Conservation (phyloP, 2,888 invertebrate species). For the Apomyelois bistriatella region DNA sequence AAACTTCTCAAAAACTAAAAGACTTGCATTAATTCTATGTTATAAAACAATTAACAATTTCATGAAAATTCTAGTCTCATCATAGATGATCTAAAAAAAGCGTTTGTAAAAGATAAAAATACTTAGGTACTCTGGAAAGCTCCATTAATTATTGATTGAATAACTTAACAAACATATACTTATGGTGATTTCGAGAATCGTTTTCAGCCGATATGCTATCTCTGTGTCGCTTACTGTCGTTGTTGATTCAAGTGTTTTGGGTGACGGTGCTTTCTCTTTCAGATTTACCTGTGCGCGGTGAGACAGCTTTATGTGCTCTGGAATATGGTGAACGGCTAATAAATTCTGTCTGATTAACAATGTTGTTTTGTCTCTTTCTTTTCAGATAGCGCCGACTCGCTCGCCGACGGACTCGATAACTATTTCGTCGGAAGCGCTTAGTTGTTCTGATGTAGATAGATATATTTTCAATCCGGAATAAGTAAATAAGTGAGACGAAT, state of each 20-base stretch:
- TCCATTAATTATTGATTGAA: not conserved
- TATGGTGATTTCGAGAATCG: not conserved
- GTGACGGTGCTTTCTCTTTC: slow-evolving; percentile 47
- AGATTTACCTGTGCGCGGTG: slow-evolving; percentile 43
- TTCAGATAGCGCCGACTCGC: slow-evolving; percentile 63
- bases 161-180: not conserved
- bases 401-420: slow-evolving; percentile 27
- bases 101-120: no score
- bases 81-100: no score
- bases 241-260: slow-evolving; percentile 55
- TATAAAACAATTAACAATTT: no score
- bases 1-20: no score
- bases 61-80: no score
- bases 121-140: no score
- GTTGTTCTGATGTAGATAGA: not conserved
- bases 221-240: slow-evolving; percentile 39
- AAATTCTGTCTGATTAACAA: slow-evolving; percentile 51
- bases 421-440: not conserved
- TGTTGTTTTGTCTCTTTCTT: slow-evolving; percentile 69
- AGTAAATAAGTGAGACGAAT: no score
- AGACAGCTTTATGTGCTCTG: slow-evolving; percentile 57
- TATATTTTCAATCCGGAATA: no score
- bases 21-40: no score
- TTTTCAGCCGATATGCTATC: slow-evolving; percentile 31
- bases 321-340: slow-evolving; percentile 56